A percentile compares a stretch with the other conserved stretches of the same genome.
phyloP scores from a whole-genome alignment of 1,140 invertebrate genomes.

The Nephila pilipes region DNA sequence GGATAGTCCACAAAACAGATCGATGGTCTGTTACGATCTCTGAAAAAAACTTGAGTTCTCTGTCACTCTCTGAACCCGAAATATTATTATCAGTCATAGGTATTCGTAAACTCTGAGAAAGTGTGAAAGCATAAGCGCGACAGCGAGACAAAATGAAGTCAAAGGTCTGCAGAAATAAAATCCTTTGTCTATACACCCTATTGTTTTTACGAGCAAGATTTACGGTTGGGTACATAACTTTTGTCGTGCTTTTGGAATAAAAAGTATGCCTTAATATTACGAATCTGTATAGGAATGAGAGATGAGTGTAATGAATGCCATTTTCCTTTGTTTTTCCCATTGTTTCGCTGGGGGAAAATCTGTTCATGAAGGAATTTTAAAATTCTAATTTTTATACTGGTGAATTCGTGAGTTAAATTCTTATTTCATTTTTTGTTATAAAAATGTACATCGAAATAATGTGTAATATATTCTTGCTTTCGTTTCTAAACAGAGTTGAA shows the following conservation, averaged over 20 bases:
- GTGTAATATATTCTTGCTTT: too few relatives aligned
- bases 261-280: not conserved
- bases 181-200: not conserved
- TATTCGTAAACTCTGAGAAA: not conserved
- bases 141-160: not conserved
- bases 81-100: not conserved
- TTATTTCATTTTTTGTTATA: too few relatives aligned
- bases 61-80: not conserved
- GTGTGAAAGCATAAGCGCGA: too few relatives aligned
- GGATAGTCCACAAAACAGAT: slow-evolving; percentile 12
- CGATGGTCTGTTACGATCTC: slow-evolving; percentile 18
- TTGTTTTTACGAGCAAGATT: not conserved
- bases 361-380: not conserved
- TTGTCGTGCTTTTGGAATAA: not conserved
- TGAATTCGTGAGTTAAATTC: too few relatives aligned
- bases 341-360: not conserved
- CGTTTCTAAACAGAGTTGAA: too few relatives aligned
- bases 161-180: not conserved
- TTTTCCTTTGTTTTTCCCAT: not conserved
- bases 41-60: not conserved
- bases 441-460: too few relatives aligned
- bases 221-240: not conserved
- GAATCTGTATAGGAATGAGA: not conserved
- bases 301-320: not conserved
- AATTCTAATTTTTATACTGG: not conserved